Conservation (phyloP, 1,140 invertebrate species). For the Anthonomus grandis region DNA sequence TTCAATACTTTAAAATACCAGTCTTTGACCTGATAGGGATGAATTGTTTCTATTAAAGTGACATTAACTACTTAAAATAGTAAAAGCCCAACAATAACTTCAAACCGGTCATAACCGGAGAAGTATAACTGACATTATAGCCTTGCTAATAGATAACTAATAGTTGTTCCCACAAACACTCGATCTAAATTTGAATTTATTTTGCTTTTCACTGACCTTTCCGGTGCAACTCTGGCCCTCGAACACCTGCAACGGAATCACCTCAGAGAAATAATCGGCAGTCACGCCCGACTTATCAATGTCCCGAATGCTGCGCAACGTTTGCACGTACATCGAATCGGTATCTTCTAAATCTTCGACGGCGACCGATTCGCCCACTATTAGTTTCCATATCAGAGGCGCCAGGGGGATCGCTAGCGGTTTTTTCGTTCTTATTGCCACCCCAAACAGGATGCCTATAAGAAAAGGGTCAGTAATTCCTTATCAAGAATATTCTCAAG, state of each 20-base stretch:
- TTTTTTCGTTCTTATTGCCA: constrained; percentile 59
- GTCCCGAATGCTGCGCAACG: constrained; percentile 57
- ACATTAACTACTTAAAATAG: no score
- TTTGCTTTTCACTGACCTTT: constrained; percentile 35
- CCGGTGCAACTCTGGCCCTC: constrained; percentile 62
- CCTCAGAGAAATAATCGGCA: constrained; percentile 62
- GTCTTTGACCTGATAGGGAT: no score
- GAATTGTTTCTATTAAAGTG: no score
- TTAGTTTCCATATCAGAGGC: constrained; percentile 63
- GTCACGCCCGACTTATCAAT: constrained; percentile 59
- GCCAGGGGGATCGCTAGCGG: constrained; percentile 62
- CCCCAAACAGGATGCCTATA: constrained; percentile 58
- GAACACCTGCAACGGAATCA: constrained; percentile 64
- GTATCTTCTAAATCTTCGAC: constrained; percentile 66
- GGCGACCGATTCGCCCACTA: constrained; percentile 59
- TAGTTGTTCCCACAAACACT: no score
- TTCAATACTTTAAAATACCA: no score
- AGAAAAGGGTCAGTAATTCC: neutral
- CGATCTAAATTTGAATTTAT: no score
- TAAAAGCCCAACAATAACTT: no score
- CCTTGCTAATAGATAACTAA: no score
- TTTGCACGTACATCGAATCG: constrained; percentile 62
- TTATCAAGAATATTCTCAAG: no score
- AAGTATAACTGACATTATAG: no score
- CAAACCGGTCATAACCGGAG: no score